phyloP scores from a whole-genome alignment of 2,888 invertebrate genomes.

The Mesorhabditis belari region DNA sequence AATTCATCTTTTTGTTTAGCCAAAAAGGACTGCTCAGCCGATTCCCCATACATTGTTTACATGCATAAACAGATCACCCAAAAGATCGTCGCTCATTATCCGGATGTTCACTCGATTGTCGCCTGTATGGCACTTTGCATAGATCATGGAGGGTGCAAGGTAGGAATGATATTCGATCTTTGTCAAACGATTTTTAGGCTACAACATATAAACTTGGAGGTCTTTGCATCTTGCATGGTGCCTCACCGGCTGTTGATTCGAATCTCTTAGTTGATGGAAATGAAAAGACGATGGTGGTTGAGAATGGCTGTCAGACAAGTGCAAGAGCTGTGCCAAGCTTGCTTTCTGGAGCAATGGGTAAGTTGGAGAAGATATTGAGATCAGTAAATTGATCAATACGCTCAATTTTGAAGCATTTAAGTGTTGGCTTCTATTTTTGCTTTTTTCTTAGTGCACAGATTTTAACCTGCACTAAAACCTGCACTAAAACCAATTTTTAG shows the following conservation, averaged over 20 bases:
- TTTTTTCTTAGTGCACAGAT: no score
- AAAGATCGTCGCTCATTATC: conserved; percentile 15
- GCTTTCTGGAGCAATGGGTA: conserved; percentile 2
- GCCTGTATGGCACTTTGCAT: conserved; percentile 29
- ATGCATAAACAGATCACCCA: conserved; percentile 23
- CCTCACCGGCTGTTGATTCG: conserved; percentile 14
- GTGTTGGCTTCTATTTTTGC: no score
- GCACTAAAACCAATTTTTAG: no score
- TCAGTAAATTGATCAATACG: no score
- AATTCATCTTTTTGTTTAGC: no score
- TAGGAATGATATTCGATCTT: no score
- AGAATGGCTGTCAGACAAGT: conserved; percentile 27
- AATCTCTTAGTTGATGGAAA: conserved; percentile 20
- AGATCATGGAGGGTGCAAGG: conserved; percentile 26
- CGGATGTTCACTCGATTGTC: conserved; percentile 25
- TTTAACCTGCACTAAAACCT: no score
- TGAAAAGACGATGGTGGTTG: conserved; percentile 30
- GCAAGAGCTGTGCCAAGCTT: conserved; percentile 5
- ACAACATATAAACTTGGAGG: conserved; percentile 27
- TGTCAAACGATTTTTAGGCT: no score
- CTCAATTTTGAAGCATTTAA: no score
- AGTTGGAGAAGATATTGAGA: no score
- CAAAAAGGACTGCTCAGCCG: conserved; percentile 25
- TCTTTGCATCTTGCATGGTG: conserved; percentile 29
- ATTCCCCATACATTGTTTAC: conserved; percentile 28